phyloP scores from a whole-genome alignment of 1,140 invertebrate genomes.

The Oppia nitens region DNA sequence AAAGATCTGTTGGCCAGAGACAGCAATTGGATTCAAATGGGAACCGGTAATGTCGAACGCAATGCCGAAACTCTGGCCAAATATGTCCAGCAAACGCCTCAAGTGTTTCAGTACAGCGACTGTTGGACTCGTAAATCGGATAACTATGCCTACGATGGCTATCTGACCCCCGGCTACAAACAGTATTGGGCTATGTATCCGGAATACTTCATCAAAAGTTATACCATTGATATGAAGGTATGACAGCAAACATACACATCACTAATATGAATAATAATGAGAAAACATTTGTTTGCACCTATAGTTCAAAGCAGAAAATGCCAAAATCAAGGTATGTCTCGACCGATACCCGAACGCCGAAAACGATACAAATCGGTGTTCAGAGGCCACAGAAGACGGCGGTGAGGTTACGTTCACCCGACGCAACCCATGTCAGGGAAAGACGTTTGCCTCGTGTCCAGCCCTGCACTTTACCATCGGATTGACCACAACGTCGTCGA shows the following conservation, averaged over 20 bases:
- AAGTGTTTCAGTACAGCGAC: conserved; percentile 15
- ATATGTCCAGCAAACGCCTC: conserved; percentile 9
- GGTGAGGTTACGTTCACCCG: neutral
- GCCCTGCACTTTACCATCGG: conserved; percentile 4
- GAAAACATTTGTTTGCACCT: neutral
- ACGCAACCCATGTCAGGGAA: neutral
- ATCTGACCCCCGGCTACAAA: conserved; percentile 7
- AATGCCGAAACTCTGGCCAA: neutral
- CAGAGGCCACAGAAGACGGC: neutral
- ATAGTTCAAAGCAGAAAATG: conserved; percentile 5
- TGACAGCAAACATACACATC: neutral
- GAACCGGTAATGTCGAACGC: neutral
- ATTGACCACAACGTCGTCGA: neutral
- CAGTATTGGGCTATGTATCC: conserved; percentile 19
- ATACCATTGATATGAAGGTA: neutral
- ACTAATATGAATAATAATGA: neutral
- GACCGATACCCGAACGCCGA: neutral
- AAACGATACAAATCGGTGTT: neutral
- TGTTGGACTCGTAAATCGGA: neutral
- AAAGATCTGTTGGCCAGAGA: neutral
- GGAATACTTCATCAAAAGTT: conserved; percentile 13
- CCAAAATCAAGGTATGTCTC: neutral
- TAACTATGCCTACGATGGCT: conserved; percentile 2
- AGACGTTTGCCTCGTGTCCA: neutral
- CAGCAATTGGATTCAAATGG: neutral